Evolutionary conservation across 2,113 vertebrate species (phyloP).

Genomic region (Myrmophylax atrothorax): DNA sequence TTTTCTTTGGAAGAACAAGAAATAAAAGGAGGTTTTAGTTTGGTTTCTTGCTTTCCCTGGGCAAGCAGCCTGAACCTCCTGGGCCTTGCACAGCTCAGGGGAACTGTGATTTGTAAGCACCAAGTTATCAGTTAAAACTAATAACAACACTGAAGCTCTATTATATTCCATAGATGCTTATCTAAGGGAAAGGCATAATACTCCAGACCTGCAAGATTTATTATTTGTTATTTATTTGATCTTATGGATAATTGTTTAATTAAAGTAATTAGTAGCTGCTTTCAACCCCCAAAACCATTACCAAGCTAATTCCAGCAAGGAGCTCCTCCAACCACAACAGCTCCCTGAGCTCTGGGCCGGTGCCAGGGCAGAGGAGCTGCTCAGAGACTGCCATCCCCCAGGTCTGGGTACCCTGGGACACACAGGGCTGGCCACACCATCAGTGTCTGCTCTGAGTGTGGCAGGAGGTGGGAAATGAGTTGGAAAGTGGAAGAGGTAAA

Average conservation of each 20-base stretch:
- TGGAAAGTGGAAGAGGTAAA: background rate
- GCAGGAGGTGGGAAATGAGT: background rate
- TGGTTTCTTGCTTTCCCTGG: background rate
- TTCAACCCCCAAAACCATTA: constrained; percentile 22
- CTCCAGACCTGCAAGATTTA: constrained; percentile 31
- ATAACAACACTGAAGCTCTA: background rate
- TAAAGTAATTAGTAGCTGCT: constrained; percentile 59
- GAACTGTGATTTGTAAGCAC: background rate
- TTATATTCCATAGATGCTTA: constrained; percentile 46
- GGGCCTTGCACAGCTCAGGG: background rate
- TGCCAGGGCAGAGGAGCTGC: background rate
- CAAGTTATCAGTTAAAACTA: background rate
- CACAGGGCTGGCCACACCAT: background rate
- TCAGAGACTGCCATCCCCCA: background rate
- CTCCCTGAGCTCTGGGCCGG: background rate
- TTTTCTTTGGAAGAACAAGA: background rate
- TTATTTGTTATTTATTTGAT: constrained; percentile 63
- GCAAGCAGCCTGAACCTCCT: background rate
- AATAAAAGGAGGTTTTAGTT: background rate
- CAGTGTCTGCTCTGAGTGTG: background rate
- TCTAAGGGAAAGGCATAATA: background rate
- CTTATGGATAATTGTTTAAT: constrained; percentile 53
- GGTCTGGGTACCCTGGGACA: background rate
- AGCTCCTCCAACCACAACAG: background rate
- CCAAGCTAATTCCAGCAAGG: background rate